phyloP scores from a whole-genome alignment of 2,113 vertebrate species.

The Amblyornis subalaris region DNA sequence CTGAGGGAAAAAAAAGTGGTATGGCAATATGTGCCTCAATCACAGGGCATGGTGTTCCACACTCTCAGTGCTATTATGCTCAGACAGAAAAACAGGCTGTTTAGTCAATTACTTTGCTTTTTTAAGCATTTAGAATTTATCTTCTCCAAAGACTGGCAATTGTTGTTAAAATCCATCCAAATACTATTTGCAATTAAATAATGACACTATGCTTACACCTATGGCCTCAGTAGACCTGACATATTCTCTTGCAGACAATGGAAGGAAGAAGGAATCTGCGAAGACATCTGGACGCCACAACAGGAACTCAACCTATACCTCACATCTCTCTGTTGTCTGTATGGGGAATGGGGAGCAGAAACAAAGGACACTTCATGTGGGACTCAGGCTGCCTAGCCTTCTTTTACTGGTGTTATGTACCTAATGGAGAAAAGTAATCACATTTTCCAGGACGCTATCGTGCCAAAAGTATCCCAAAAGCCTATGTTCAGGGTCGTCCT shows the following conservation, averaged over 20 bases:
- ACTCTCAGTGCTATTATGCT: neutral
- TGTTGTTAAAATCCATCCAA: neutral
- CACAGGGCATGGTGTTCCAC: neutral
- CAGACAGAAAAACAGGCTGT: neutral
- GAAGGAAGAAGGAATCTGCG: neutral
- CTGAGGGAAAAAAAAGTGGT: accelerated
- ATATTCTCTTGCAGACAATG: neutral
- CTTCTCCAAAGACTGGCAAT: neutral
- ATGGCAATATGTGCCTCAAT: neutral
- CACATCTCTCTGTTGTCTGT: neutral
- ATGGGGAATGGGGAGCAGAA: neutral
- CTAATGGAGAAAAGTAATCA: neutral
- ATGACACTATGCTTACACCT: neutral
- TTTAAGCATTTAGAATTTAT: neutral
- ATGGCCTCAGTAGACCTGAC: neutral
- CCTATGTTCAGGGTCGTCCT: neutral
- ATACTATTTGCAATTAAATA: neutral
- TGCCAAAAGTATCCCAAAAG: neutral
- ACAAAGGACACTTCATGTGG: accelerated
- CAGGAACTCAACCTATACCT: neutral
- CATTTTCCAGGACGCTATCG: neutral
- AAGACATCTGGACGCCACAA: neutral
- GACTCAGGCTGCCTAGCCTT: neutral
- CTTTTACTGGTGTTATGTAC: neutral
- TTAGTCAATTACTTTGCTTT: neutral